Evolutionary conservation across 30 jellyfish, hydroid and myxozoan genomes (phyloP), one percentile per base, ranked within the genome.

Genomic region (Chironex yamaguchii): DNA sequence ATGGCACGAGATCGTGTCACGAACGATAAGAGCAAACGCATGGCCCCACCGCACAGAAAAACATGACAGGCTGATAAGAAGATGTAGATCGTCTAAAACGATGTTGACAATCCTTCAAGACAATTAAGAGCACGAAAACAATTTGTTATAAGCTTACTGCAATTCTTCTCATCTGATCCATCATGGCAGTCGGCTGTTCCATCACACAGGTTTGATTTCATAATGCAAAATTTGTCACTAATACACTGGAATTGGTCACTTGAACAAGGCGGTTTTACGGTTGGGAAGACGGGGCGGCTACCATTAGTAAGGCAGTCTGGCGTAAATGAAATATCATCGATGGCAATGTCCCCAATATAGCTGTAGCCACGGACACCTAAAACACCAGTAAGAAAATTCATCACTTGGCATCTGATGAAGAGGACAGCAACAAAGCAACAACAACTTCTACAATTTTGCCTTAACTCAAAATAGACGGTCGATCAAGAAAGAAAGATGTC

Each of bases 261-360:
- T 11, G 87, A 74, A 53, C 99, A 95, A 3, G 52, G 36, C n/a
- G 99, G 97, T 2, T 89, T 64, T 32, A 66, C 69, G 24, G 97
- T 95, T 3, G 99, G 99, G 97, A 89, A 95, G 22, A 85, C 94
- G 3, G 97, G 97, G 25, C 99, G 88, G 34, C 91, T 62, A 22
- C 97, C 91, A 65, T 95, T 95, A 33, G 97, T 95, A 63, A 79
- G 79, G 52, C 99, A 95, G 65, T 95, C 99, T 2, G 99, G 99
- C 11, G 92, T 95, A 76, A 95, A 85, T 4, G 94, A 51, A 69
- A 95, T 65, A 70, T 95, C 99, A 54, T 95, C 99, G 49, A 95
- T 80, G 1, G 99, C 99, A 17, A 95, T 95, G 63, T 95, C 99
- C 12, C 99, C 96, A 17, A 32, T 89, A 93, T 76, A 95, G 28